Base-by-base conservation (phyloP, 2,113 vertebrate species). In the Protomyctophum bolini region DNA sequence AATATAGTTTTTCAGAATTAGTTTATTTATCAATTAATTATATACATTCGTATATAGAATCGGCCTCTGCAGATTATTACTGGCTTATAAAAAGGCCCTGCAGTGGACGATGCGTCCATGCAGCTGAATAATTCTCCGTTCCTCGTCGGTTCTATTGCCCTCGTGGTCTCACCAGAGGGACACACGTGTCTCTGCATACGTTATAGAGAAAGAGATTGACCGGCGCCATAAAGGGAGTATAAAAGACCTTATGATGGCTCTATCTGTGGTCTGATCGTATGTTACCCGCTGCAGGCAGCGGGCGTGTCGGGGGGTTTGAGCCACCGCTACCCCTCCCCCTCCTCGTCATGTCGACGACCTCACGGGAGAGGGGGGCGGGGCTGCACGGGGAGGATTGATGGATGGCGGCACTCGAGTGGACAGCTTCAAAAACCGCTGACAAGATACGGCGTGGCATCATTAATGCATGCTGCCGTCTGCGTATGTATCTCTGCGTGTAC, bases 381-480 rank as follows among this genome's bases (percentile, higher is more conserved):
- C 21, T 21, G 21, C 21, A 1, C 2, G 21, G 10, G 46, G 21
- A 72, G 73, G 70, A 87, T 87, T 90, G 87, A 89, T 89, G 84
- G 80, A 41, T 41, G 33, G 82, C 79, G 52, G 81, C 81, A 85
- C 86, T 90, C 86, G 83, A 83, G 76, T 84, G 82, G 73, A 56
- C 77, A 84, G 73, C 74, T 77, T 80, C 62, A 80, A 81, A 73
- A 82, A 79, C 10, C 73, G 87, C 87, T 88, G 86, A 90, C 58
- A 21, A 79, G 15, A 68, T 58, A 52, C 49, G 65, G 79, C 21
- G 2, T 57, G 66, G 50, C 15, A 33, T 80, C 79, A 88, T 88
- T 79, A 74, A 85, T 84, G 79, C 78, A 75, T 79, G 80, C 69
- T 72, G n/a, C 41, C 14, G 52, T 7, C 55, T 80, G 58, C 77